Conservation (phyloP, 1,140 invertebrate species). For the Leptinotarsa lineolata region DNA sequence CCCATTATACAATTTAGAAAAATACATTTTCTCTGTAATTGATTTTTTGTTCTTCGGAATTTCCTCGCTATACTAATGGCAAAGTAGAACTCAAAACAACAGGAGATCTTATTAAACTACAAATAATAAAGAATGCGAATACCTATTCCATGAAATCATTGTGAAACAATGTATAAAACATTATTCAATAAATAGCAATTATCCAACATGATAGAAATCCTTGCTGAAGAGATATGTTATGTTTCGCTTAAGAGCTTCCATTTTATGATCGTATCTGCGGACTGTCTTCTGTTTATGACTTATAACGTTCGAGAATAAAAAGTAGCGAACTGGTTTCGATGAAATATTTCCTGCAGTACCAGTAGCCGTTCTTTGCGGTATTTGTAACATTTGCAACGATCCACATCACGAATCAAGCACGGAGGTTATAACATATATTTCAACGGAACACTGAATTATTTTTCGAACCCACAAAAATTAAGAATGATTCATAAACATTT, state of each 20-base stretch:
- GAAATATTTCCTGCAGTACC: not conserved
- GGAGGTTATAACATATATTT: no score
- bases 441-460: not conserved
- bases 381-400: no score
- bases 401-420: no score
- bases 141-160: not conserved
- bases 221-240: not conserved
- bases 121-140: no score
- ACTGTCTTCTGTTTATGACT: not conserved
- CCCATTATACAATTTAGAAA: no score
- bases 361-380: not conserved
- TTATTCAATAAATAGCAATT: not conserved
- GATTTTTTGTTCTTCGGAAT: no score
- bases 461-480: not conserved
- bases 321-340: not conserved
- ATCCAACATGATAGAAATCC: not conserved
- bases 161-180: not conserved
- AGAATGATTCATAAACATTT: not conserved
- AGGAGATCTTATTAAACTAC: no score
- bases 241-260: not conserved
- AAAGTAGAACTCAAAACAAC: no score
- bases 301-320: not conserved
- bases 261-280: not conserved
- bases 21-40: no score
- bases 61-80: no score